Percentiles rank a stretch among this genome's conserved stretches.
Evolutionary conservation across 2,797 vertebrate species (phyloP).

Genomic region (Geotria australis): DNA sequence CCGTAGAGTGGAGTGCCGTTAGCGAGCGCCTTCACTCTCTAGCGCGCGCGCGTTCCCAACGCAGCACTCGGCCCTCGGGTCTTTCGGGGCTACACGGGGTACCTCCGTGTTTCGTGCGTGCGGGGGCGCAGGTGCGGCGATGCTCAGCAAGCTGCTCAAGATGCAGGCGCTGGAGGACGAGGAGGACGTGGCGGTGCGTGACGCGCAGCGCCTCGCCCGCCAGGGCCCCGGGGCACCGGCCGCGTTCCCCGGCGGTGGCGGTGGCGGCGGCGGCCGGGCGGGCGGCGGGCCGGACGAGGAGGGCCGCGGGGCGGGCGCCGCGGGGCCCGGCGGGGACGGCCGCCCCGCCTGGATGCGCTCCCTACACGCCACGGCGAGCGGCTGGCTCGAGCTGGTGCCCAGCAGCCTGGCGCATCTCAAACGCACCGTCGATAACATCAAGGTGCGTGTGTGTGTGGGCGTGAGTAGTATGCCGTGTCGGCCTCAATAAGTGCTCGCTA

Average conservation of each 20-base stretch:
- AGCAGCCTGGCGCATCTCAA: slow-evolving; percentile 57
- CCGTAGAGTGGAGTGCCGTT: no score
- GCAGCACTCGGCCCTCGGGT: no score
- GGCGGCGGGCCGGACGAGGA: not conserved
- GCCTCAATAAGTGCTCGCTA: no score
- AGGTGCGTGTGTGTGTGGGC: slow-evolving; percentile 29
- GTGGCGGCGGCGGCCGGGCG: not conserved
- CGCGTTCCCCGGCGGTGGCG: no score
- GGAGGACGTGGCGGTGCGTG: slow-evolving; percentile 74
- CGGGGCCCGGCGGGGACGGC: slow-evolving; percentile 37
- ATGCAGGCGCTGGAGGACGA: slow-evolving; percentile 99
- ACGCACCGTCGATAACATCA: slow-evolving; percentile 92
- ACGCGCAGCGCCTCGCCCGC: slow-evolving; percentile 65
- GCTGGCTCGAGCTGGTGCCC: slow-evolving; percentile 88
- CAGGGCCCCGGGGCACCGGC: no score
- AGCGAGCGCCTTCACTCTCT: no score
- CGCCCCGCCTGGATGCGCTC: slow-evolving; percentile 94
- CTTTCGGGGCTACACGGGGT: no score
- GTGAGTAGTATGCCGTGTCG: no score
- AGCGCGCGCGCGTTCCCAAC: no score
- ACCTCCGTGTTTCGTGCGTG: no score
- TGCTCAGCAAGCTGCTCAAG: slow-evolving; percentile 99
- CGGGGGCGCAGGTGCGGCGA: slow-evolving; percentile 41
- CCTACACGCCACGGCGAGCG: slow-evolving; percentile 52
- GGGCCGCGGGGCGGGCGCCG: not conserved